phyloP scores from a whole-genome alignment of 2,888 invertebrate species.

The Schizaphis graminum region DNA sequence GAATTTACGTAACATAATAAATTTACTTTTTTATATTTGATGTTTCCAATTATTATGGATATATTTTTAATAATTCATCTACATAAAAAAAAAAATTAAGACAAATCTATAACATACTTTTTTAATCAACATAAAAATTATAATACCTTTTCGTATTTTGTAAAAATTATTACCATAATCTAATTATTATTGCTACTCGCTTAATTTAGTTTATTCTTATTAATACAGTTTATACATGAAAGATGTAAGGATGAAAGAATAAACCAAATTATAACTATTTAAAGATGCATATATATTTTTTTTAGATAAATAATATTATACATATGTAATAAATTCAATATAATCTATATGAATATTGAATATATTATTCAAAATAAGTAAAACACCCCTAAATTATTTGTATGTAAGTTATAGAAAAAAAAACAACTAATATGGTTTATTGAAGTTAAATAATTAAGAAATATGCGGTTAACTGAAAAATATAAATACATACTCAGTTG shows the following conservation, averaged over 20 bases:
- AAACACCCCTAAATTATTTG: too few relatives aligned
- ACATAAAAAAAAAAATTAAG: too few relatives aligned
- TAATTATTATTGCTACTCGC: background rate
- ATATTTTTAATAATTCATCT: background rate
- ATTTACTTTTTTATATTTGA: background rate
- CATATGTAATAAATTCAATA: background rate
- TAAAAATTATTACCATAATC: background rate
- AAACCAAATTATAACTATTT: background rate
- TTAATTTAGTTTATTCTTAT: background rate
- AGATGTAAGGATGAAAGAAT: background rate
- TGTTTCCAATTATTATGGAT: background rate
- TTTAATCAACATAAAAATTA: background rate
- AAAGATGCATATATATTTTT: background rate
- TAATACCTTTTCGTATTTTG: background rate
- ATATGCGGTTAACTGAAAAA: background rate
- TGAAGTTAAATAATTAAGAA: background rate
- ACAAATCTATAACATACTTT: background rate
- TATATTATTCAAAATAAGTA: background rate
- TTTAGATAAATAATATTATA: background rate
- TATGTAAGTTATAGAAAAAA: background rate
- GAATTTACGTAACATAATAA: background rate
- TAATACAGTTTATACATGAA: background rate
- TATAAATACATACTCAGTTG: background rate
- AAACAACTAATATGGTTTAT: background rate
- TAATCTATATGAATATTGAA: background rate